Percentiles rank a stretch among this genome's conserved stretches.
Conservation (phyloP, 1,140 invertebrate species). For the Rhyzopertha dominica region DNA sequence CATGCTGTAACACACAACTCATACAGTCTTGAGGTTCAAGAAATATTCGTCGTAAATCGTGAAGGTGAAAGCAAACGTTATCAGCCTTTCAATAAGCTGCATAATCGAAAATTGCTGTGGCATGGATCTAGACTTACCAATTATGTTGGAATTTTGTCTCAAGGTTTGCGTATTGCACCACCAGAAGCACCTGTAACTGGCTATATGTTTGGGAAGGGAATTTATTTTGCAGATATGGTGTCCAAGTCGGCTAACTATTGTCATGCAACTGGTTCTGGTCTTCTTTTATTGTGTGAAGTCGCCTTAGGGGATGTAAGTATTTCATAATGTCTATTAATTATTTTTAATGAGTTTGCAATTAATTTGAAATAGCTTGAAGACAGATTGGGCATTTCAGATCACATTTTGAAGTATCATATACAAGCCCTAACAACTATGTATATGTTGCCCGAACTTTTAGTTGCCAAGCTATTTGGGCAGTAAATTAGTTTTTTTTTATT, state of each 20-base stretch:
- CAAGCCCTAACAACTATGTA: too few species aligned
- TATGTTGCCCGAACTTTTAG: too few species aligned
- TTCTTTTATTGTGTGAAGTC: slow-evolving; percentile 89
- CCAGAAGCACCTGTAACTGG: slow-evolving; percentile 88
- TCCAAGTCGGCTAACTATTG: slow-evolving; percentile 98
- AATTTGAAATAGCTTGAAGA: too few species aligned
- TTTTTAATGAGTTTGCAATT: too few species aligned
- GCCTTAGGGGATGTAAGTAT: too few species aligned
- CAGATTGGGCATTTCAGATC: too few species aligned
- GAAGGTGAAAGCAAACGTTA: slow-evolving; percentile 73
- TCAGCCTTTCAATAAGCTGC: slow-evolving; percentile 73
- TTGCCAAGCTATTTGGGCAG: too few species aligned
- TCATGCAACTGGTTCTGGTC: slow-evolving; percentile 70
- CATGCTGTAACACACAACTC: slow-evolving; percentile 75
- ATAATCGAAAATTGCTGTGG: slow-evolving; percentile 86
- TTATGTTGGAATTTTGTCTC: slow-evolving; percentile 89
- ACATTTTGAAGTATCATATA: too few species aligned
- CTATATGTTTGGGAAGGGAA: slow-evolving; percentile 96
- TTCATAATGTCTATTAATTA: too few species aligned
- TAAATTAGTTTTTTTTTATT: too few species aligned
- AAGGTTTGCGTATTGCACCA: slow-evolving; percentile 92
- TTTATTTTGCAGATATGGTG: slow-evolving; percentile 97
- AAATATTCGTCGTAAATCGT: slow-evolving; percentile 72
- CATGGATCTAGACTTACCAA: slow-evolving; percentile 93
- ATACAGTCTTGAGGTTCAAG: slow-evolving; percentile 67